Conservation (phyloP, 2,797 vertebrate genomes). For the Coranthus polyacanthus region DNA sequence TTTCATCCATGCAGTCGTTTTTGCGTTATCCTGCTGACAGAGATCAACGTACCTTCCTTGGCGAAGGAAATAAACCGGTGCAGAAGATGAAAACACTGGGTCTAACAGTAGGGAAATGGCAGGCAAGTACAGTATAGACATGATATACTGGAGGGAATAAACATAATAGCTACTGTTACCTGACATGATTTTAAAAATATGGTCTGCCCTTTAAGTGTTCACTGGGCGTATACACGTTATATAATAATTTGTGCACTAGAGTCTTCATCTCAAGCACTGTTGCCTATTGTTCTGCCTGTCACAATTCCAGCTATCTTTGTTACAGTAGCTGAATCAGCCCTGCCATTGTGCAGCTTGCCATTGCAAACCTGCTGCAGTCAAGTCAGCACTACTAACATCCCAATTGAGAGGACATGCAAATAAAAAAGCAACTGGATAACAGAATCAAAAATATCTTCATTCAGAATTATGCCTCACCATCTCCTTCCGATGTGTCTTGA, state of each 20-base stretch:
- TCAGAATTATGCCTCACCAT: conserved; percentile 1
- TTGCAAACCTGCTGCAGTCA: conserved; percentile 15
- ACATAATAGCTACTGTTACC: neutral
- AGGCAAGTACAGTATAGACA: neutral
- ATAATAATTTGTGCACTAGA: neutral
- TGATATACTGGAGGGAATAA: neutral
- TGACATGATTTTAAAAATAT: neutral
- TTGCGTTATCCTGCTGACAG: too few relatives aligned
- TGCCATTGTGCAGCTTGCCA: conserved; percentile 16
- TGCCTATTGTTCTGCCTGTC: conserved; percentile 37
- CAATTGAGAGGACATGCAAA: neutral
- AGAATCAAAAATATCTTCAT: conserved; percentile 3
- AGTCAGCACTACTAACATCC: conserved; percentile 13
- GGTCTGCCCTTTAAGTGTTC: neutral
- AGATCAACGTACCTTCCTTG: too few relatives aligned
- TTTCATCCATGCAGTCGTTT: too few relatives aligned
- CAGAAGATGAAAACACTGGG: too few relatives aligned
- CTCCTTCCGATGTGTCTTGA: neutral
- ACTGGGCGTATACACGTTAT: neutral
- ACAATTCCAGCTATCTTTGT: conserved; percentile 31
- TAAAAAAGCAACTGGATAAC: conserved; percentile 3
- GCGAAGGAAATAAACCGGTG: too few relatives aligned
- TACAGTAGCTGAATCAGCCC: conserved; percentile 45
- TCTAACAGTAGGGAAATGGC: neutral
- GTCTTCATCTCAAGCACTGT: conserved; percentile 16